A percentile compares a stretch with the other conserved stretches of the same genome.
Evolutionary conservation across 2,888 invertebrate genomes (phyloP).

Genomic region (Cataglyphis cursor): DNA sequence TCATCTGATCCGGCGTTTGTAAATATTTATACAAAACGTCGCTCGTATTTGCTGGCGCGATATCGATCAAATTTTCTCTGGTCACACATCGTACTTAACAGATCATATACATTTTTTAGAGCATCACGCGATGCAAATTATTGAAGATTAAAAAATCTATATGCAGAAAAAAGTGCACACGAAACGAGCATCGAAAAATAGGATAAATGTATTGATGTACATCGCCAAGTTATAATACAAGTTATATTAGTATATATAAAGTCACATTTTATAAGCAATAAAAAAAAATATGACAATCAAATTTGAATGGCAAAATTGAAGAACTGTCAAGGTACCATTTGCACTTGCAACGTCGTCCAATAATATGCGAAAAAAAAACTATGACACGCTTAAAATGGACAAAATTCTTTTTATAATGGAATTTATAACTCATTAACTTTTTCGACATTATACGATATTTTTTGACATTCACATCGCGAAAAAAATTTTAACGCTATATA

Average conservation of each 20-base stretch:
- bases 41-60: not conserved
- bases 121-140: conserved; percentile 7
- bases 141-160: not conserved
- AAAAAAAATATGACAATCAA: conserved; percentile 21
- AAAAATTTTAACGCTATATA: not conserved
- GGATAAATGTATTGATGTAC: not conserved
- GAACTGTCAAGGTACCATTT: conserved; percentile 24
- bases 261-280: conserved; percentile 1
- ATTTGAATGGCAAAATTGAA: conserved; percentile 24
- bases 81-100: not conserved
- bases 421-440: conserved; percentile 2
- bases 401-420: conserved; percentile 8
- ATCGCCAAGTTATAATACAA: conserved; percentile 13
- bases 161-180: not conserved
- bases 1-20: conserved; percentile 18
- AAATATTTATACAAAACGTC: conserved; percentile 47
- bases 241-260: not conserved
- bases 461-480: not conserved
- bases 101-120: not conserved
- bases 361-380: conserved; percentile 4
- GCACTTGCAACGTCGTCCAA: not conserved
- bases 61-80: conserved; percentile 23
- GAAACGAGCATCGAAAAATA: not conserved
- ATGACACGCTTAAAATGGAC: not conserved
- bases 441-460: conserved; percentile 14